Evolutionary conservation across 2,797 vertebrate species (phyloP), one percentile per base, ranked within the genome.

Genomic region (Pyrrhura leucotis): DNA sequence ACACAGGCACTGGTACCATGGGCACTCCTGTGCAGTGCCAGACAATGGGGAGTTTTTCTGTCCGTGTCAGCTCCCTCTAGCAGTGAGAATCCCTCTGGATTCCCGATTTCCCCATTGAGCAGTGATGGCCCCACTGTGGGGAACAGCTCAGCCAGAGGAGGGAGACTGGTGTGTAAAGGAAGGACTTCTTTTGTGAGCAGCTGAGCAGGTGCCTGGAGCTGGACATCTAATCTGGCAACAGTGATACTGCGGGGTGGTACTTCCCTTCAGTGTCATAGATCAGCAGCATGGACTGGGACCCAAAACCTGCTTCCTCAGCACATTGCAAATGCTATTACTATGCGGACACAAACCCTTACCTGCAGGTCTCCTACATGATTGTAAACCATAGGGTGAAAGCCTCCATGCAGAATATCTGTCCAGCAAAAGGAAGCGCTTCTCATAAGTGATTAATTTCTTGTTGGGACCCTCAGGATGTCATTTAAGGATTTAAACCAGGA

Each of bases 131-230:
- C 61, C 9, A 2, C 53, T 4, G 1, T 7, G 4, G 17, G 56
- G 51, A 69, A 1, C 10, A 71, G 35, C 47, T 20, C 0, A 0
- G 29, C 58, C 0, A 0, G 51, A 44, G 44, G 40, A 68, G 29
- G 16, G 17, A 26, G 28, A 18, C 42, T 10, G 10, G 18, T 37
- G 51, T 66, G 53, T 45, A 42, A 19, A 37, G 42, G 47, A 77
- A 4, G 28, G 31, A 28, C 28, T 79, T 79, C 21, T 51, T 73
- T 15, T 25, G 26, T 3, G 10, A 48, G 65, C 19, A 33, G 31
- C 40, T 14, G 28, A 77, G 37, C 23, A 26, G 40, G 13, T 59
- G 5, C 17, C 2, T 50, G 48, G 65, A 61, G 26, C 54, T 18
- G 26, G 31, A 28, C 7, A 17, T 72, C 73, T 40, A 15, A 15